Base-by-base conservation (phyloP, 2,113 vertebrate species). In the Macrotis lagotis region DNA sequence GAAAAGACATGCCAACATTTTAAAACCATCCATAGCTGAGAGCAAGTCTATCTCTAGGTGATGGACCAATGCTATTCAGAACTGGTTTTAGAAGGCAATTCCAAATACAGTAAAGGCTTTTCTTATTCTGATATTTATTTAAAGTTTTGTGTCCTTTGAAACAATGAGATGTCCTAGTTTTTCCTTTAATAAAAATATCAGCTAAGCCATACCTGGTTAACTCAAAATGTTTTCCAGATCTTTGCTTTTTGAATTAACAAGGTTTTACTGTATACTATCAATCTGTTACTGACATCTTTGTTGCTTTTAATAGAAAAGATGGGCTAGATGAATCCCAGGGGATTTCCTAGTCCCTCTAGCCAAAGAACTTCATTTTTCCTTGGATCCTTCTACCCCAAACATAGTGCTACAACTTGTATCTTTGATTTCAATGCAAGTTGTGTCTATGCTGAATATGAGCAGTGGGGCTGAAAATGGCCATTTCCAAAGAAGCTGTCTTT, bases 1-100 rank as follows among this genome's bases (percentile, higher is more conserved):
- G 97, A 98, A 98, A 92, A 98, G 97, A 97, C 96, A 98, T 94
- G 89, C 95, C 97, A 91, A 51, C 55, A 94, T 95, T 48, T 91
- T 96, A 96, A 95, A 97, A 95, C 95, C 96, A 96, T 97, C 88
- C 93, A 44, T 66, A 25, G 53, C 93, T n/a, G 94, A 97, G 95
- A 96, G 94, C 96, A 49, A 88, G 95, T 94, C 94, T 37, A 88
- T 92, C 48, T 47, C 93, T 91, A 0, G 44, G 25, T 48, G 9
- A 0, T 92, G 44, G 74, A 95, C 14, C 90, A 92, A 96, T 92
- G 91, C 91, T 96, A 93, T 90, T 94, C 92, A 50, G 2, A 52
- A 50, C 93, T 51, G 89, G 95, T 37, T 10, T 1, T n/a, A 3
- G 51, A 74, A 89, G 48, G 50, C 93, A 93, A 49, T 50, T 3